Percentiles rank a stretch among this genome's conserved stretches.
These are phyloP conservation scores for Nyctibius grandis DNA, from an alignment of 2,797 vertebrate species.

Conservation along the genomic window DNA sequence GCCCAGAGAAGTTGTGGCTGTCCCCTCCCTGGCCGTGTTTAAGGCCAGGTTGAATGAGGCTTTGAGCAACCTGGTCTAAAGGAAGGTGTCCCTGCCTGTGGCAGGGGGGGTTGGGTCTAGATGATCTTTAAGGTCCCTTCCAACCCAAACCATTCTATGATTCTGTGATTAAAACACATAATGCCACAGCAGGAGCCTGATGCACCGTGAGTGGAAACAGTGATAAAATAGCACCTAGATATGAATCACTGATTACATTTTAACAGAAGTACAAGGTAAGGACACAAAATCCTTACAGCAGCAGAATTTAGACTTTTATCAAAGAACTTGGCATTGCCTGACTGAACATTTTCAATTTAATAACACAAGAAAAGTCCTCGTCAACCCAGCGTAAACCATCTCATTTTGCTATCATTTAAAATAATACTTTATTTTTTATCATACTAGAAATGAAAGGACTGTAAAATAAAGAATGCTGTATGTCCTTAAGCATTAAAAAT, in stretches of 20 bases:
- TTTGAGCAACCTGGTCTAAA: too few species aligned
- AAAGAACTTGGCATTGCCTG: not conserved
- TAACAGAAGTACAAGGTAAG: not conserved
- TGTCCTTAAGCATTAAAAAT: not conserved
- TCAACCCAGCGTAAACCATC: not conserved
- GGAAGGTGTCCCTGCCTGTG: too few species aligned
- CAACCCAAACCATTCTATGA: too few species aligned
- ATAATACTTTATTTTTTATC: not conserved
- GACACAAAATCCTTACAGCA: not conserved
- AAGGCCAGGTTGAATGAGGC: too few species aligned
- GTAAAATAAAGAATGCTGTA: not conserved
- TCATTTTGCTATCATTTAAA: not conserved
- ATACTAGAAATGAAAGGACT: not conserved
- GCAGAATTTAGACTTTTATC: not conserved
- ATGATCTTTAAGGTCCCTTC: too few species aligned
- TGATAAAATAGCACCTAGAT: not conserved
- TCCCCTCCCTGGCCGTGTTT: too few species aligned
- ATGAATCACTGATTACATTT: not conserved
- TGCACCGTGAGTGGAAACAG: rapidly evolving
- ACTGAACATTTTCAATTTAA: rapidly evolving
- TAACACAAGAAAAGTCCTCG: not conserved
- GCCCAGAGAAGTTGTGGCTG: too few species aligned
- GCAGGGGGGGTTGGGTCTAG: too few species aligned
- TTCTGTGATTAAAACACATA: too few species aligned
- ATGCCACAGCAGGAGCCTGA: rapidly evolving